Evolutionary conservation across 1,140 invertebrate species (phyloP), one percentile per base, ranked within the genome.

Genomic region (Macrotrachela quadricornifera): DNA sequence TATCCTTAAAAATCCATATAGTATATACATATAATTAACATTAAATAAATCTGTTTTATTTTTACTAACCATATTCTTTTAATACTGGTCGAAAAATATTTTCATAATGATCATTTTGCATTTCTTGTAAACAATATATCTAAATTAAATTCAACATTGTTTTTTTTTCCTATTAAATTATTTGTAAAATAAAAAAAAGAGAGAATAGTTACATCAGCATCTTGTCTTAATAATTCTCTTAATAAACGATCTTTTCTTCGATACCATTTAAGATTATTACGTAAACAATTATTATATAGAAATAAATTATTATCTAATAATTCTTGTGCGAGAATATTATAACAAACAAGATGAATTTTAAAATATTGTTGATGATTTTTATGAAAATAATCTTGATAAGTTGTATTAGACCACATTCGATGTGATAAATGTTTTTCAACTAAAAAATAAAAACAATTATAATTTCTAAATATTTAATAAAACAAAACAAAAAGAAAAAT

Each of bases 281-380:
- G 62, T 41, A 77, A 63, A 58, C 80, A 79, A 2, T 74, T 56
- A 45, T 60, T 66, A 60, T 92, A 92, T 6, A 91, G 69, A 63
- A 80, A 74, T 0, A 68, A 63, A 68, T 90, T 81, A 54, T 75
- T 68, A 59, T 81, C 75, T 43, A 90, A 57, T 37, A 88, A 70
- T 57, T 78, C 74, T 69, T 90, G 85, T 0, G 85, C 79, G 39
- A 91, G 66, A 39, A 91, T 78, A 70, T 92, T 91, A 63, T 87
- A 91, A 30, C 21, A 30, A 30, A 30, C 21, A 30, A 30, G 2
- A 30, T 30, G 21, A 30, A 30, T 4, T 30, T 30, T 30, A 30
- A 30, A 30, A 30, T 30, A 8, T 4, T 30, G 2, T 30, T 30
- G 21, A 30, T 30, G 21, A 30, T 30, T 30, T 30, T 8, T 2